A percentile compares a stretch with the other conserved stretches of the same genome.
Conservation (phyloP, 2,113 vertebrate species). For the Lamprotornis superbus region DNA sequence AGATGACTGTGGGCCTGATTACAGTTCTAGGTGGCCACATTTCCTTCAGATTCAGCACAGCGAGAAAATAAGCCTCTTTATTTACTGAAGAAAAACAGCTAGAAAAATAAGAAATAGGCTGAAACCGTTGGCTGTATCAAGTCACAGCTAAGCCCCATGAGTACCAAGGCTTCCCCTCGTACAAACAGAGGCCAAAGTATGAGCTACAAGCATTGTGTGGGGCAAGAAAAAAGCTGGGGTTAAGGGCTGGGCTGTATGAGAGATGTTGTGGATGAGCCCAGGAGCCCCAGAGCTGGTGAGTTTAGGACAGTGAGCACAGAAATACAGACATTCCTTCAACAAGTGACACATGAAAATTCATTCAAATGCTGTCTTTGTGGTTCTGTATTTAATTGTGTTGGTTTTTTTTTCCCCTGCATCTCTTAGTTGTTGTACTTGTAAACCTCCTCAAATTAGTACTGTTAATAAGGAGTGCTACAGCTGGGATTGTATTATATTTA, state of each 20-base stretch:
- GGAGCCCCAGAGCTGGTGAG: accelerated
- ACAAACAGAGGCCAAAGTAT: neutral
- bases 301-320: neutral
- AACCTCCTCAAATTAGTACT: neutral
- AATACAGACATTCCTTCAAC: neutral
- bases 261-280: neutral
- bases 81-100: neutral
- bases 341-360: neutral
- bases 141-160: neutral
- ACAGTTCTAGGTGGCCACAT: neutral
- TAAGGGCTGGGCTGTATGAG: neutral
- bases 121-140: neutral
- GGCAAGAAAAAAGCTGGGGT: neutral
- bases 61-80: neutral
- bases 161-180: accelerated
- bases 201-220: neutral
- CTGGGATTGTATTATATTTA: neutral
- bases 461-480: neutral
- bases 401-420: neutral
- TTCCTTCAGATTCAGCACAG: neutral
- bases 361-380: neutral
- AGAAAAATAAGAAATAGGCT: neutral
- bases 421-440: neutral
- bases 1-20: neutral
- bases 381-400: neutral